Evolutionary conservation across 2,797 vertebrate species (phyloP), one percentile per base, ranked within the genome.

Genomic region (Oryzias sinensis): DNA sequence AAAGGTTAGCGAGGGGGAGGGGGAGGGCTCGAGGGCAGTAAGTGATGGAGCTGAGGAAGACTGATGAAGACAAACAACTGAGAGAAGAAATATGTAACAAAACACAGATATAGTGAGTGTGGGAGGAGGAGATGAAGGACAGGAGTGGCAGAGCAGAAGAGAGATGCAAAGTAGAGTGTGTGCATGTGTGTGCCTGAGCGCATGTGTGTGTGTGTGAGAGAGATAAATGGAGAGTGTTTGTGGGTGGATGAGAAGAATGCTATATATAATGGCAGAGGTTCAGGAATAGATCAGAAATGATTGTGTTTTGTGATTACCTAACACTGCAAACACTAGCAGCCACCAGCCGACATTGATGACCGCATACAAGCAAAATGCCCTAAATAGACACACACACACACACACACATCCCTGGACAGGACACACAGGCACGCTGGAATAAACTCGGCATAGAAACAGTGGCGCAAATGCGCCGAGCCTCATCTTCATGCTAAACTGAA

Each of bases 221-320:
- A 74, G 75, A 70, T 59, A 79, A 76, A 85, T 66, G 74, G 79
- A 86, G 82, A 83, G 82, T 75, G 87, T 81, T 48, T 81, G 89
- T 90, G 87, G 91, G 90, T 83, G 89, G 85, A 87, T 79, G 80
- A 86, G 77, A 79, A 87, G 83, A 81, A 88, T 77, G 75, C 88
- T 89, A 91, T 91, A 92, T 91, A 87, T 91, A 90, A 90, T 89
- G 85, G 77, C 76, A 84, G 66, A 75, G 82, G 79, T 91, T 91
- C 88, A 79, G 85, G 87, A 90, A 90, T 90, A 92, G 88, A 91
- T 86, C 83, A 85, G 79, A 33, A 83, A 84, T 86, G 84, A 89
- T 90, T 89, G 86, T 87, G 85, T 85, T 87, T 77, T 86, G 77
- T 86, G 88, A 91, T 91, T 91, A 89, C 85, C 87, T 88, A 91